phyloP scores from a whole-genome alignment of 1,140 invertebrate species.

The Cydia splendana region DNA sequence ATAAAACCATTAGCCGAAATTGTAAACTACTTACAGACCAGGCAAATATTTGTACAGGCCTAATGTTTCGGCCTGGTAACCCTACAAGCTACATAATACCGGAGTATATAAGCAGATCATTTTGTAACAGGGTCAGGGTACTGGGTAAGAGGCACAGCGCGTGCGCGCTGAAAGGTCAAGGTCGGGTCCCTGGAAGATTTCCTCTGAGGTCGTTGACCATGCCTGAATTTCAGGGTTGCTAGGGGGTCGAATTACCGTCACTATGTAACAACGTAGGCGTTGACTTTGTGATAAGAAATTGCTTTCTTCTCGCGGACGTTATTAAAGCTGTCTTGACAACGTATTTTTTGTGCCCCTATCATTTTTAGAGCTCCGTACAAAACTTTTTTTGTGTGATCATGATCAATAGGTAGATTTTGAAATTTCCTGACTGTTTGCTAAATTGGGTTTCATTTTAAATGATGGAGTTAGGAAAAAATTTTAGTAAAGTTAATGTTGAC shows the following conservation, averaged over 20 bases:
- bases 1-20: not conserved
- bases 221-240: conserved; percentile 67
- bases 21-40: not conserved
- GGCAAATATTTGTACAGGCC: not conserved
- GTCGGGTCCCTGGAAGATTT: conserved; percentile 75
- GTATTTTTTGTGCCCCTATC: not conserved
- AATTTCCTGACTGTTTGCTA: not conserved
- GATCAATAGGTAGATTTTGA: not conserved
- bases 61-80: conserved; percentile 16
- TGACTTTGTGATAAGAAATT: conserved; percentile 38
- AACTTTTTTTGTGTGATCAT: too few species aligned
- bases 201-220: conserved; percentile 66
- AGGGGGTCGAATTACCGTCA: conserved; percentile 66
- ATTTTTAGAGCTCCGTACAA: too few species aligned
- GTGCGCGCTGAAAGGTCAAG: conserved; percentile 76
- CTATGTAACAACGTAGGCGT: conserved; percentile 62
- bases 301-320: not conserved
- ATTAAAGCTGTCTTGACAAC: not conserved
- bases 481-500: too few species aligned
- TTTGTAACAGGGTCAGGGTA: conserved; percentile 73
- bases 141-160: conserved; percentile 62
- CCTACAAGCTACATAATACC: conserved; percentile 38
- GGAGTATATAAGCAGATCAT: conserved; percentile 57
- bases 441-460: too few species aligned
- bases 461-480: too few species aligned